Base-by-base conservation (phyloP, 2,888 invertebrate genomes). In the Heliconius erato region DNA sequence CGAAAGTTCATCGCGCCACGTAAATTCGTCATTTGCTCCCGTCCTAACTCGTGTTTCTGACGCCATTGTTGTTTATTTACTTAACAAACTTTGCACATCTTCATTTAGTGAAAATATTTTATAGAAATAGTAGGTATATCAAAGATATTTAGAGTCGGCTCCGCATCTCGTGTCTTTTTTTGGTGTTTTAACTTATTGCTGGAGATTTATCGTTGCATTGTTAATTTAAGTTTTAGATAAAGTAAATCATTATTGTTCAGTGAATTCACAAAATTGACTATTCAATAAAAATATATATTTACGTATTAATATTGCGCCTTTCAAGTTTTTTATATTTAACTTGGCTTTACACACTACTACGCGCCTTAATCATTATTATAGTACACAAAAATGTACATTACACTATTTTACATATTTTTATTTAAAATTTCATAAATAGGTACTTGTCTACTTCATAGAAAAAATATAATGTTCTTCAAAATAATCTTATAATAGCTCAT, bases 11-110 rank as follows among this genome's bases (percentile, higher is more conserved):
- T 81, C 84, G 83, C 79, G 79, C 82, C 49, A 76, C 84, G 81
- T 85, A 85, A 87, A 88, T 88, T 85, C 87, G 85, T 87, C 87
- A 87, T 86, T 83, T 83, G 28, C 80, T 35, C 72, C 49, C 69
- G 67, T 65, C 72, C 49, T 63, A 44, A 69, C 59, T 68, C 59
- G 40, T 79, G 79, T 74, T 28, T 44, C 40, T 67, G 54, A 69
- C 79, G 44, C 63, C 65, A 26, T 72, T 65, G 65, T 82, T 79
- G 72, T 74, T 79, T 44, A 74, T 72, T 82, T 82, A 79, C 67
- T 54, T 26, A 35, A 32, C 19, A n/a, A 49, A 74, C 59, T 71
- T 23, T 26, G 77, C 44, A 49, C 32, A 44, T 67, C 7, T 19
- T 68, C 44, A 67, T 78, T 78, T 35, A 28, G 14, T 9, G 40